These are phyloP conservation scores for Zele albiditarsus DNA, from an alignment of 2,888 invertebrate species.

Conservation along the genomic window DNA sequence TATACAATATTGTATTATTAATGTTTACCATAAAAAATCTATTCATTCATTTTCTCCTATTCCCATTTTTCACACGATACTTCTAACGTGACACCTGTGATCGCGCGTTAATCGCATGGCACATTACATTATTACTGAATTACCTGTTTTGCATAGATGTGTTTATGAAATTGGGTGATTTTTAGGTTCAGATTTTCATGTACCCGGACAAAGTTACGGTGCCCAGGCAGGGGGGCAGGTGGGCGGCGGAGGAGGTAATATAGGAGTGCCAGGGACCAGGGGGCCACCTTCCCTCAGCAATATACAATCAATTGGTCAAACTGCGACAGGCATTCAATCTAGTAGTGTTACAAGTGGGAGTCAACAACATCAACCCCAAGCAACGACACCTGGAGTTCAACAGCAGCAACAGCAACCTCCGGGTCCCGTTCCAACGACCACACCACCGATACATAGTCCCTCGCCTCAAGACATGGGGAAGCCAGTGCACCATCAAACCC, in stretches of 20 bases:
- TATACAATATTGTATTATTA: too few species aligned
- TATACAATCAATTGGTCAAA: constrained; percentile 66
- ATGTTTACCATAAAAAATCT: too few species aligned
- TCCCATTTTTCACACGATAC: too few species aligned
- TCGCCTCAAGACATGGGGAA: constrained; percentile 70
- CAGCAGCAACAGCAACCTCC: constrained; percentile 65
- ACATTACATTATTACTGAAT: too few species aligned
- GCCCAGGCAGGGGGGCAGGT: constrained; percentile 71
- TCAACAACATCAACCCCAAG: constrained; percentile 59
- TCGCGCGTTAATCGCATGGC: too few species aligned
- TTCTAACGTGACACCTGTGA: too few species aligned
- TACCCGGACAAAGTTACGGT: constrained; percentile 69
- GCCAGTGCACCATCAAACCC: constrained; percentile 66
- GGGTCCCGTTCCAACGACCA: constrained; percentile 65
- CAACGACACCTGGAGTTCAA: constrained; percentile 64
- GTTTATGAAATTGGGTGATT: constrained; percentile 14
- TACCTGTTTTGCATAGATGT: background rate
- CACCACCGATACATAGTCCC: constrained; percentile 66
- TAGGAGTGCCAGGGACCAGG: constrained; percentile 68
- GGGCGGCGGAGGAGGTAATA: constrained; percentile 67
- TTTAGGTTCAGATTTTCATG: constrained; percentile 70
- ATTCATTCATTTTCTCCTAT: too few species aligned
- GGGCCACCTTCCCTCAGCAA: constrained; percentile 66
- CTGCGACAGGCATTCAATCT: constrained; percentile 65
- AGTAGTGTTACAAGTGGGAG: constrained; percentile 62